Evolutionary conservation across 2,797 vertebrate species (phyloP), one percentile per base, ranked within the genome.

Genomic region (Hirundo rustica): DNA sequence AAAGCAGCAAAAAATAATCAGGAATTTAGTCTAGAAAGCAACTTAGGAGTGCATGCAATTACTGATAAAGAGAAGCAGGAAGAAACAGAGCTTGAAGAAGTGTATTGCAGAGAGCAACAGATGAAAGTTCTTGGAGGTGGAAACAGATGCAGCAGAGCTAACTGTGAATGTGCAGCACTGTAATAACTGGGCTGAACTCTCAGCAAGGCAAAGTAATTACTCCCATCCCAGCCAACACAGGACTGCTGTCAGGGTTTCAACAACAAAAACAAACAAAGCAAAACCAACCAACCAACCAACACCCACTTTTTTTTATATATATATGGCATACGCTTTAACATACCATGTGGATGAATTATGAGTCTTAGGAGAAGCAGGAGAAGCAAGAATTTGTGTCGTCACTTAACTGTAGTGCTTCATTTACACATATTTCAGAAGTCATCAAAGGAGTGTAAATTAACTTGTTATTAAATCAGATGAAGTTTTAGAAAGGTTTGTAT

Each of bases 401-500:
- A 42, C 19, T 74, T 65, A 70, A 79, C 68, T 73, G 38, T 17
- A 89, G 45, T 8, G 26, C 61, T 89, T 85, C 44, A 83, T 80
- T 85, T 83, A 83, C 54, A 77, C 57, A 55, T 11, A 54, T 74
- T 94, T 87, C 61, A 74, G 22, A 91, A 93, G 38, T 51, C 5
- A 11, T 45, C 77, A 91, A 51, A 44, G 42, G 42, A 79, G 34
- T 9, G 1, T 71, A 91, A 91, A 40, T 84, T 75, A 88, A 57
- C 76, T 95, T 83, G 62, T 54, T 95, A 94, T 90, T 94, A 93
- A 76, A 79, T 73, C n/a, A 88, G 62, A 86, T 7, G 15, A 94
- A 88, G 51, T 86, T 94, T 93, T 62, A 72, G 89, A 84, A 88
- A 81, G 48, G 73, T 92, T 27, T 84, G 30, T 68, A 86, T 66